Percentiles rank a stretch among this genome's conserved stretches.
phyloP scores from a whole-genome alignment of 1,140 invertebrate species.

The Macrocentrus cingulum region DNA sequence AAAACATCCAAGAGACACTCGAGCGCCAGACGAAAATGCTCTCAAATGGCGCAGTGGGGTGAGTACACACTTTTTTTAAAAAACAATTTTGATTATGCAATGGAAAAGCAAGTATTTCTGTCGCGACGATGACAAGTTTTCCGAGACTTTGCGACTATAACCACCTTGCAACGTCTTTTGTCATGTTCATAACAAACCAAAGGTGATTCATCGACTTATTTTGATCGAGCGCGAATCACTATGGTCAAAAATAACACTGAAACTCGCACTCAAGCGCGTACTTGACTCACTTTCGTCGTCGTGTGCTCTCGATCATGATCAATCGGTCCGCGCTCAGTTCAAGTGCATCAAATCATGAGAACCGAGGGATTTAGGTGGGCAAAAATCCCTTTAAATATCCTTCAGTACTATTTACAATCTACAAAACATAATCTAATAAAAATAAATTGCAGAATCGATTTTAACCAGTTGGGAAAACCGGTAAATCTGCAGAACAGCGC shows the following conservation, averaged over 20 bases:
- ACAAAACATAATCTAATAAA: no score
- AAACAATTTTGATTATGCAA: no score
- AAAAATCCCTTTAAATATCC: no score
- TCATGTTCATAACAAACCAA: no score
- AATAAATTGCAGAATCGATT: constrained; percentile 72
- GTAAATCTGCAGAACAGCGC: constrained; percentile 79
- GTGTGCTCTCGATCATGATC: not conserved
- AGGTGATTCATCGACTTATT: constrained; percentile 44
- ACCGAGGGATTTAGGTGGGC: no score
- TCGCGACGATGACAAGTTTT: no score
- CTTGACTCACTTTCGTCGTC: constrained; percentile 37
- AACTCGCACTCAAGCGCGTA: constrained; percentile 29
- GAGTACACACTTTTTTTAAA: constrained; percentile 48
- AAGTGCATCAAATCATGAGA: not conserved
- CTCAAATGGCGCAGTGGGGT: constrained; percentile 77
- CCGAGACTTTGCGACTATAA: no score
- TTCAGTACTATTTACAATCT: no score
- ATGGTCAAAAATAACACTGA: constrained; percentile 42
- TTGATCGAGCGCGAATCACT: constrained; percentile 46
- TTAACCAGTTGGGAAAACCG: constrained; percentile 71
- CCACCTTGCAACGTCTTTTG: constrained; percentile 20
- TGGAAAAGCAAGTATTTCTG: no score
- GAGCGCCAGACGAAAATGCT: constrained; percentile 75
- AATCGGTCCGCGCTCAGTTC: constrained; percentile 1
- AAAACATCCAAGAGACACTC: constrained; percentile 79